Evolutionary conservation across 2,888 invertebrate genomes (phyloP), one percentile per base, ranked within the genome.

Genomic region (Molorchus minor): DNA sequence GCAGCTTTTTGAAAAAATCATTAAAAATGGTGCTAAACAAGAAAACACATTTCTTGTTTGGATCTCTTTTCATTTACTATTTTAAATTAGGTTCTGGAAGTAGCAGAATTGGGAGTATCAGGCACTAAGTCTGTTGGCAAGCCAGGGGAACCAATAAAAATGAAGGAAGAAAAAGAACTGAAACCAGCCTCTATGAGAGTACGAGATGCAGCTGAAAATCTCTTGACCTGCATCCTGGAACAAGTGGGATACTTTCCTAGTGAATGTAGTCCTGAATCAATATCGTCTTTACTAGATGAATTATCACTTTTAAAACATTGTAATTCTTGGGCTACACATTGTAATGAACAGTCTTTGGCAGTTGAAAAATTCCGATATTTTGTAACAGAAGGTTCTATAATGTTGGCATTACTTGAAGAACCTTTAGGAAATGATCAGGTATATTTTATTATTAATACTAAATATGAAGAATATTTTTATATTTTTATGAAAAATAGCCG

Each of bases 141-240:
- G 80, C 91, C 92, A 0, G 93, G 94, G 4, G 96, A 96, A 75
- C 88, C 90, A 8, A 88, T 94, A 0, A 93, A 93, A 80, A 91
- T 94, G 87, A 98, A 98, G 78, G 95, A 96, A 69, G 95, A 96
- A 69, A 98, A 98, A 77, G 94, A 96, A 80, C 79, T 96, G 60
- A 98, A 97, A 77, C 98, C 99, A 0, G 98, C 96, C 0, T 98
- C 98, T 0, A 94, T 97, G 91, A 85, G 99, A 68, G 99, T 99
- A 0, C 87, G 96, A 58, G 98, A 99, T 81, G 97, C 98, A 0
- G 99, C 98, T 0, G 98, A 99, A 80, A 93, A 93, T 64, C 83
- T 98, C 33, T 84, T 98, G 3, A 94, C 95, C 68, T 88, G 92
- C 59, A 93, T 98, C 68, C 85, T 97, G 59, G 96, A 96, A 79